A percentile compares a stretch with the other conserved stretches of the same genome.
Evolutionary conservation across 2,888 invertebrate genomes (phyloP).

Genomic region (Dioctria linearis): DNA sequence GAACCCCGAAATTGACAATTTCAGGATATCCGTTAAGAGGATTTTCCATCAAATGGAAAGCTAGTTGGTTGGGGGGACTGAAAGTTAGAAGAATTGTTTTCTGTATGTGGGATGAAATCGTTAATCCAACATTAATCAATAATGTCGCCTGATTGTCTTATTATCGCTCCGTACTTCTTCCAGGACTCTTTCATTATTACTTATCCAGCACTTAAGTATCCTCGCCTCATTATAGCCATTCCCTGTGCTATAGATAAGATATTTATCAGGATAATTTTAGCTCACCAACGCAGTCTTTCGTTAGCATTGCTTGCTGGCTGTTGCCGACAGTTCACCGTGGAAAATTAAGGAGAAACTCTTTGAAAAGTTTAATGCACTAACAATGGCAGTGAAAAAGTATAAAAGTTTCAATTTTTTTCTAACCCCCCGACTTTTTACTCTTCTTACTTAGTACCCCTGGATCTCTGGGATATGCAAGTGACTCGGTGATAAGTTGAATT

Average conservation of each 20-base stretch:
- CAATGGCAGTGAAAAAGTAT: background rate
- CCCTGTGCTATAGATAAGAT: background rate
- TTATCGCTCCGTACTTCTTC: background rate
- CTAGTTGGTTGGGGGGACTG: background rate
- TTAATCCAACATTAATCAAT: constrained; percentile 6
- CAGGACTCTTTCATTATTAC: too few species aligned
- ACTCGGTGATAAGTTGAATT: background rate
- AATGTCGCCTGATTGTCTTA: background rate
- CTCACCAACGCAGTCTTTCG: background rate
- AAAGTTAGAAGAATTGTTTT: background rate
- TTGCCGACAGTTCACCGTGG: background rate
- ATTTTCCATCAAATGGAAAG: background rate
- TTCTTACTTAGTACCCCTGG: background rate
- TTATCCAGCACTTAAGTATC: too few species aligned
- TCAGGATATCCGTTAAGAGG: constrained; percentile 2
- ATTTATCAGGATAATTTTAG: background rate
- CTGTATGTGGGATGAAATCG: background rate
- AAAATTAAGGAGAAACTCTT: background rate
- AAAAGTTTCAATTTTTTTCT: constrained; percentile 6
- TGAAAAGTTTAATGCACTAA: constrained; percentile 6
- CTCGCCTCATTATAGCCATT: too few species aligned
- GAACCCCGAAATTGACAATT: constrained; percentile 2
- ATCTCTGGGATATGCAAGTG: constrained; percentile 2
- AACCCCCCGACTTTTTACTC: background rate
- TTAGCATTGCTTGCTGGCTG: background rate